Percentiles rank a stretch among this genome's conserved stretches.
phyloP scores from a whole-genome alignment of 2,113 vertebrate species.

The Bettongia penicillata region DNA sequence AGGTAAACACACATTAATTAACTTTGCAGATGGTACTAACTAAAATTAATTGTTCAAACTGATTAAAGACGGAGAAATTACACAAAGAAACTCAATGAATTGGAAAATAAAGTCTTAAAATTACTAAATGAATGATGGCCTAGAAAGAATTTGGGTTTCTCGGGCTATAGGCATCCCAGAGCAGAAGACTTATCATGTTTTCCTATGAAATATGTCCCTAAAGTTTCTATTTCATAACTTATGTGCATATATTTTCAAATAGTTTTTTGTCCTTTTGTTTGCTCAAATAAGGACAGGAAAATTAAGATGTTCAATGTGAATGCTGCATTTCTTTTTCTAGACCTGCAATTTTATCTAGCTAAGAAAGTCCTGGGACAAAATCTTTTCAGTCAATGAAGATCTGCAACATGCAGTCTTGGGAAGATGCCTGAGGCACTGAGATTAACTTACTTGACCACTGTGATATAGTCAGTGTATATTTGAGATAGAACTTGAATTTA shows the following conservation, averaged over 20 bases:
- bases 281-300: not conserved
- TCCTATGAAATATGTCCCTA: not conserved
- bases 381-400: not conserved
- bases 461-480: not conserved
- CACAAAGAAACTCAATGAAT: not conserved
- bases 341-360: not conserved
- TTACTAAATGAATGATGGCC: not conserved
- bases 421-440: not conserved
- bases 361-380: not conserved
- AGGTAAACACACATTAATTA: slow-evolving; percentile 12
- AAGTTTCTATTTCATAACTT: not conserved
- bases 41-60: slow-evolving; percentile 17
- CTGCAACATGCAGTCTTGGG: not conserved
- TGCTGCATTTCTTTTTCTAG: not conserved
- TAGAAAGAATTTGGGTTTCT: not conserved
- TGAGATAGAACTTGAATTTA: not conserved
- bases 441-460: not conserved
- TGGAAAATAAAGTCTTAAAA: slow-evolving; percentile 33
- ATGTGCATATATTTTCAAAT: not conserved
- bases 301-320: not conserved
- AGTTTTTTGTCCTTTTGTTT: not conserved
- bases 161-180: not conserved
- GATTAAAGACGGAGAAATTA: slow-evolving; percentile 5
- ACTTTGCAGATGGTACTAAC: slow-evolving; percentile 15
- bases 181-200: not conserved